phyloP scores from a whole-genome alignment of 2,888 invertebrate genomes.

The Acleris cristana region DNA sequence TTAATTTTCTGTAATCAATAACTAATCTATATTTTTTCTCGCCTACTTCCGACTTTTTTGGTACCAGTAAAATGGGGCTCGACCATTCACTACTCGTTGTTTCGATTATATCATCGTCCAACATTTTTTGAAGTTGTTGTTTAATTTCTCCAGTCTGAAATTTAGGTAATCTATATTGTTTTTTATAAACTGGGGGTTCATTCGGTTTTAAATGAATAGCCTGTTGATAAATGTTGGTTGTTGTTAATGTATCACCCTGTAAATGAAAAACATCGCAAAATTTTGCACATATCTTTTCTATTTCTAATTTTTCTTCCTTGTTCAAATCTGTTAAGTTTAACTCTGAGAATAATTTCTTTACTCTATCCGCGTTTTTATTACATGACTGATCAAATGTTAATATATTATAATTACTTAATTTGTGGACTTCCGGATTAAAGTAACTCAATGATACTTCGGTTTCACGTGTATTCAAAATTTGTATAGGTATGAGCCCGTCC shows the following conservation, averaged over 20 bases:
- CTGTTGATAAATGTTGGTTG: constrained; percentile 1
- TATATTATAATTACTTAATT: neutral
- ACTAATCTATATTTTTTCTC: neutral
- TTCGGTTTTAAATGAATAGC: neutral
- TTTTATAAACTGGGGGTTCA: constrained; percentile 3
- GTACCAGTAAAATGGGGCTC: neutral
- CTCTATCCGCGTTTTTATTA: neutral
- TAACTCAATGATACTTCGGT: constrained; percentile 1
- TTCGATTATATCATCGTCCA: constrained; percentile 1
- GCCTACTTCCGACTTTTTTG: neutral
- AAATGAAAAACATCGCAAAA: neutral
- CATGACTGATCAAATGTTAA: neutral
- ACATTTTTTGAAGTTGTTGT: neutral
- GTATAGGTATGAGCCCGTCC: neutral
- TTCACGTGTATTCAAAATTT: constrained; percentile 5
- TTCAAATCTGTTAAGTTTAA: neutral
- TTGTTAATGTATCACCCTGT: neutral
- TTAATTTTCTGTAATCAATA: neutral
- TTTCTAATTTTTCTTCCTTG: neutral
- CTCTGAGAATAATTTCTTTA: constrained; percentile 1
- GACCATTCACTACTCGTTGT: constrained; percentile 1
- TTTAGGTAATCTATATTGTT: constrained; percentile 9
- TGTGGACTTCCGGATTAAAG: neutral
- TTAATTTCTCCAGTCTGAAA: constrained; percentile 1
- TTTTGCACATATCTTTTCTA: constrained; percentile 4